Percentiles rank a stretch among this genome's conserved stretches.
phyloP scores from a whole-genome alignment of 2,113 vertebrate genomes.

The Turdus rufiventris region DNA sequence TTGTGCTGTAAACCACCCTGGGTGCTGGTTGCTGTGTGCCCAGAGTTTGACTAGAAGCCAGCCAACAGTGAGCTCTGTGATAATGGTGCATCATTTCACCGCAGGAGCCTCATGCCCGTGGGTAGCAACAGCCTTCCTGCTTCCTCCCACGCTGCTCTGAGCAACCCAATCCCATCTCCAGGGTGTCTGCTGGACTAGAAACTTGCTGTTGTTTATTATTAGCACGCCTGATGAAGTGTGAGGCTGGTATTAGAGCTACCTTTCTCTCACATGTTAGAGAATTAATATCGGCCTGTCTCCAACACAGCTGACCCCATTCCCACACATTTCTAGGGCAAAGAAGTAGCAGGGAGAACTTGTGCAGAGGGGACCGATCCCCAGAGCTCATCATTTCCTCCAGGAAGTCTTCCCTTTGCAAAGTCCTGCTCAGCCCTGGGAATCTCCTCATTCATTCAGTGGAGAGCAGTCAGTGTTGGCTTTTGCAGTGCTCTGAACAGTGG shows the following conservation, averaged over 20 bases:
- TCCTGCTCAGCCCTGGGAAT: not conserved
- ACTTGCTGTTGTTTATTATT: not conserved
- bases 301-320: not conserved
- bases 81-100: not conserved
- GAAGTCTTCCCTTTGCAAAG: not conserved
- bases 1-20: not conserved
- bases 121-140: not conserved
- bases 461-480: not conserved
- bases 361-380: not conserved
- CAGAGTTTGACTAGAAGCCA: not conserved
- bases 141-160: not conserved
- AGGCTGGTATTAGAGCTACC: not conserved
- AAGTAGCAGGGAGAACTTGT: not conserved
- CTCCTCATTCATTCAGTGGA: not conserved
- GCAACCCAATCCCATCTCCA: not conserved
- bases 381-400: not conserved
- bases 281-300: not conserved
- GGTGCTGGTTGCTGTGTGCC: not conserved
- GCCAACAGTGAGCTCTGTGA: not conserved
- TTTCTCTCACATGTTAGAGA: not conserved
- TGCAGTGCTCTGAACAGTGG: not conserved
- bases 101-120: not conserved
- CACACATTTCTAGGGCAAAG: not conserved
- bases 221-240: not conserved
- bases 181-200: not conserved